Conservation (phyloP, 2,113 vertebrate genomes). For the Sturnira hondurensis region DNA sequence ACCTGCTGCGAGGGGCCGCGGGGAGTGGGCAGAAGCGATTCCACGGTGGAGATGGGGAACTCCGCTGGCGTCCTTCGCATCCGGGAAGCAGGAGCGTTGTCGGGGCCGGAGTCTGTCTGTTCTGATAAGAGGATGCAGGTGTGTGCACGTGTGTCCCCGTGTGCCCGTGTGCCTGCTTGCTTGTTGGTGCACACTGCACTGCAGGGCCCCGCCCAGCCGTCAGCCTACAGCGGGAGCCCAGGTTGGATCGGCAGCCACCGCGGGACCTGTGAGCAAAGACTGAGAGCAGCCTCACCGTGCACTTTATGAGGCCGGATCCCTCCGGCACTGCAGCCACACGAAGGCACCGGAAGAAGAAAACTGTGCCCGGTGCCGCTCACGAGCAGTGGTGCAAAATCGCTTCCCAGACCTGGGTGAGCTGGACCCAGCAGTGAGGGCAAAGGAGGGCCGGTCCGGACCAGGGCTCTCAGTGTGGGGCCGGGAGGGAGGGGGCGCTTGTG, state of each 20-base stretch:
- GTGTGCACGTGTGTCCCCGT: no score
- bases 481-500: no score
- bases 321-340: neutral
- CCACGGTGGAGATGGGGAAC: neutral
- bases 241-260: neutral
- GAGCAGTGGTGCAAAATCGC: no score
- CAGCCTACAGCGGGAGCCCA: neutral
- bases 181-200: accelerated
- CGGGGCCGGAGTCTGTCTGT: no score
- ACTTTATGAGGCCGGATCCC: neutral
- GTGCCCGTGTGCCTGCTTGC: no score
- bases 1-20: accelerated
- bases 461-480: no score
- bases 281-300: no score
- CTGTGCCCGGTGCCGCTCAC: accelerated
- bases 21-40: neutral
- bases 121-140: no score
- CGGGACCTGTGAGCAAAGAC: neutral
- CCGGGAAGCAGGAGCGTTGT: no score
- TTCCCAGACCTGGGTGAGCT: no score
- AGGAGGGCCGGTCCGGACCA: no score
- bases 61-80: no score
- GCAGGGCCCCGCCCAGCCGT: accelerated
- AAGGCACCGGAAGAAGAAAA: neutral
- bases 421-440: neutral